Base-by-base conservation (phyloP, 2,888 invertebrate species). In the Patella depressa region DNA sequence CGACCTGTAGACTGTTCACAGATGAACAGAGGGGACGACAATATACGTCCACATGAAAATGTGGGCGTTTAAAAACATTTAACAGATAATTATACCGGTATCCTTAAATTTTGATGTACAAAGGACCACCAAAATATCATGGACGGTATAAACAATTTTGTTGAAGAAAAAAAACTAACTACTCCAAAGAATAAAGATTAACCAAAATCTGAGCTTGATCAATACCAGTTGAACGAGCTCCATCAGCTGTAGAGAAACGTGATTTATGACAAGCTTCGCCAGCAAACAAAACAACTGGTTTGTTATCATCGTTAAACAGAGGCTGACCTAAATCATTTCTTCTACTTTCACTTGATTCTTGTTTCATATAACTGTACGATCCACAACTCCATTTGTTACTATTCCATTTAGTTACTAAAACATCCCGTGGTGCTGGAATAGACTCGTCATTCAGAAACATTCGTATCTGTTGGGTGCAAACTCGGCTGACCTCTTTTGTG, bases 221-320 rank as follows among this genome's bases (percentile, higher is more conserved):
- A 5, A 96, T 94, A 2, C 96, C 96, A 86, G 96, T 96, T 74
- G 95, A 90, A 80, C 95, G 93, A 5, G 96, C 96, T 2, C 96
- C 96, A 86, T 96, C 96, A 0, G 95, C 94, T 2, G 96, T 96
- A 29, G 95, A 95, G 84, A 95, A 95, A 85, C 95, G 95, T 34
- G 95, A 94, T 1, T 95, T 94, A 57, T 95, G 94, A 0, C 96
- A 96, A 0, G 96, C 96, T 92, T 96, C 96, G 1, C 96, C 96
- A 17, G 96, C 96, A 91, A 96, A 96, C 71, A 96, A 90, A 72
- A 96, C 90, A 75, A 94, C 93, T 0, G 96, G 96, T 0, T 78
- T 74, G 45, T 80, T 83, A 54, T 81, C 74, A 19, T 78, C 34
- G 14, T 77, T 73, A 4, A 83, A 85, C 19, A 90, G 75, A 7